A percentile compares a stretch with the other conserved stretches of the same genome.
These are phyloP conservation scores for Acrocephalus kingi DNA, from an alignment of 2,113 vertebrate species.

Conservation along the genomic window DNA sequence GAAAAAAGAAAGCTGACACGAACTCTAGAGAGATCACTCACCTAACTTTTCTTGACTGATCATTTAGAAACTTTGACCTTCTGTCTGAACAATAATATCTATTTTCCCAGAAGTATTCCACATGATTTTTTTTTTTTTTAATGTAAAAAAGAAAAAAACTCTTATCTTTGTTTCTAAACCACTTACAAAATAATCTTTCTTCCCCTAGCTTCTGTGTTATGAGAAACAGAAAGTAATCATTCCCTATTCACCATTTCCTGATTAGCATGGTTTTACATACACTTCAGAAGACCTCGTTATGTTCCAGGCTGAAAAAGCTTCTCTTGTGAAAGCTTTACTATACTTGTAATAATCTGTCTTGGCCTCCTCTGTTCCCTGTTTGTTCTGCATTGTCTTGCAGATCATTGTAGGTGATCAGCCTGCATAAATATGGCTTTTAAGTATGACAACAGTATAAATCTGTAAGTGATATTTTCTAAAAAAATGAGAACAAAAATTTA, in stretches of 20 bases:
- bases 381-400: not conserved
- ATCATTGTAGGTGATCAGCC: not conserved
- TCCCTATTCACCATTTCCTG: not conserved
- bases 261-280: fast-evolving
- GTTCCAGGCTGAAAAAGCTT: not conserved
- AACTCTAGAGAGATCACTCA: not conserved
- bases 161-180: not conserved
- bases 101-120: not conserved
- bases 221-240: not conserved
- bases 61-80: not conserved
- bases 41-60: not conserved
- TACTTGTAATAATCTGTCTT: not conserved
- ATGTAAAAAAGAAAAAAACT: not conserved
- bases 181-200: not conserved
- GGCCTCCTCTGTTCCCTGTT: not conserved
- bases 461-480: not conserved
- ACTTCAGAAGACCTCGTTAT: not conserved
- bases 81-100: not conserved
- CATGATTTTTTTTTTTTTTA: not conserved
- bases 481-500: not conserved
- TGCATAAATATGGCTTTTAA: not conserved
- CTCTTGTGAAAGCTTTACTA: not conserved
- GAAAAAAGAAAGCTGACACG: not conserved
- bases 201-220: not conserved
- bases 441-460: not conserved